Conservation (phyloP, 2,888 invertebrate genomes). For the Lasioglossum leucozonium region DNA sequence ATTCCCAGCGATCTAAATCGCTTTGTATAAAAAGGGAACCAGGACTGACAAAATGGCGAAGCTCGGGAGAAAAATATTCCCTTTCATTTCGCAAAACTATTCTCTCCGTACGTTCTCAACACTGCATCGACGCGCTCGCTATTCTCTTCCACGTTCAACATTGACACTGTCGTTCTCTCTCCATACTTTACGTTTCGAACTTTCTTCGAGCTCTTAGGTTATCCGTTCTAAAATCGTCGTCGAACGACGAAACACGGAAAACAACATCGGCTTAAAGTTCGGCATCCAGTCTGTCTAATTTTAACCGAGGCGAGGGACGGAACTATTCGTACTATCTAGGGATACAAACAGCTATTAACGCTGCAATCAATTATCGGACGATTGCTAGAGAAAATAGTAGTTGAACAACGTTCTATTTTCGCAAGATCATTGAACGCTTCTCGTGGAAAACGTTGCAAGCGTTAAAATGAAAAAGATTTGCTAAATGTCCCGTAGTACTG, state of each 20-base stretch:
- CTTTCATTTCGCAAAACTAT: neutral
- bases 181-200: slow-evolving; percentile 1
- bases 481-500: no score
- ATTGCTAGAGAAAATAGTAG: neutral
- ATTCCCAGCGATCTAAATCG: neutral
- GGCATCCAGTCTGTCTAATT: neutral
- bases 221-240: slow-evolving; percentile 8
- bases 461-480: no score
- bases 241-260: slow-evolving; percentile 11
- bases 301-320: neutral
- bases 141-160: neutral
- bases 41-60: neutral
- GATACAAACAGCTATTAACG: slow-evolving; percentile 11
- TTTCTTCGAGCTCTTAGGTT: neutral
- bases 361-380: neutral
- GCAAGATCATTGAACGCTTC: no score
- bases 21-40: neutral
- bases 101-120: neutral
- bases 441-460: no score
- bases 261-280: slow-evolving; percentile 1
- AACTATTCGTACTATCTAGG: neutral
- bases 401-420: neutral
- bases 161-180: neutral
- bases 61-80: slow-evolving; percentile 1
- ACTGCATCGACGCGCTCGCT: neutral